phyloP scores from a whole-genome alignment of 2,797 vertebrate genomes.

The Microctenopoma steveboyesi region DNA sequence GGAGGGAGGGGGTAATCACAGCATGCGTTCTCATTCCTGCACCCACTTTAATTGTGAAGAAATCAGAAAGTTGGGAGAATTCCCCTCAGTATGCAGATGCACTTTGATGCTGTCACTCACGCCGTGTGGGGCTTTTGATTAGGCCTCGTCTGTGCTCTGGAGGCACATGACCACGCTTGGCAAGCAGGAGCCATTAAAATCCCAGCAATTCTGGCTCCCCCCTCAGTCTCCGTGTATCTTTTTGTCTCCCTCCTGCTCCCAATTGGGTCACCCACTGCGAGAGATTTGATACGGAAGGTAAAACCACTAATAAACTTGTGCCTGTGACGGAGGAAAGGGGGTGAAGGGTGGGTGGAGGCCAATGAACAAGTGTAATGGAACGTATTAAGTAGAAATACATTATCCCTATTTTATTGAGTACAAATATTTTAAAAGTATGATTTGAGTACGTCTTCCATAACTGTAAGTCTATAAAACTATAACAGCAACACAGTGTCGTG shows the following conservation, averaged over 20 bases:
- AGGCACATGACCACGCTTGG: constrained; percentile 66
- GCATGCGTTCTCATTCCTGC: constrained; percentile 46
- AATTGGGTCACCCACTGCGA: constrained; percentile 61
- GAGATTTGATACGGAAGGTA: constrained; percentile 44
- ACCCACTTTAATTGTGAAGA: constrained; percentile 73
- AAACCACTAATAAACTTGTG: constrained; percentile 30
- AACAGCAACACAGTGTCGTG: too few relatives aligned
- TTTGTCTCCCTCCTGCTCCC: constrained; percentile 51
- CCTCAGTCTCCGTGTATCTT: constrained; percentile 45
- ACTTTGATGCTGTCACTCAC: constrained; percentile 79
- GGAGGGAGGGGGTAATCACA: constrained; percentile 59
- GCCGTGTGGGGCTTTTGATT: constrained; percentile 70
- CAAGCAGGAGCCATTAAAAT: constrained; percentile 67
- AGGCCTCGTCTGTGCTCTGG: constrained; percentile 58
- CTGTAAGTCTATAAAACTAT: too few relatives aligned
- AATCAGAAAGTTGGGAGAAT: constrained; percentile 68
- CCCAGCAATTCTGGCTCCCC: constrained; percentile 52
- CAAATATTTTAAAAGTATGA: too few relatives aligned
- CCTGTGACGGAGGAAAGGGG: constrained; percentile 8
- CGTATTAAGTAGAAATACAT: too few relatives aligned
- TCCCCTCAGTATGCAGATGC: constrained; percentile 59
- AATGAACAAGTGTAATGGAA: background rate
- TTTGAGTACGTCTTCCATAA: too few relatives aligned
- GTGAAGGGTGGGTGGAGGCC: background rate
- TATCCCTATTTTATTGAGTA: too few relatives aligned